Evolutionary conservation across 2,797 vertebrate species (phyloP), one percentile per base, ranked within the genome.

Genomic region (Momotus momota): DNA sequence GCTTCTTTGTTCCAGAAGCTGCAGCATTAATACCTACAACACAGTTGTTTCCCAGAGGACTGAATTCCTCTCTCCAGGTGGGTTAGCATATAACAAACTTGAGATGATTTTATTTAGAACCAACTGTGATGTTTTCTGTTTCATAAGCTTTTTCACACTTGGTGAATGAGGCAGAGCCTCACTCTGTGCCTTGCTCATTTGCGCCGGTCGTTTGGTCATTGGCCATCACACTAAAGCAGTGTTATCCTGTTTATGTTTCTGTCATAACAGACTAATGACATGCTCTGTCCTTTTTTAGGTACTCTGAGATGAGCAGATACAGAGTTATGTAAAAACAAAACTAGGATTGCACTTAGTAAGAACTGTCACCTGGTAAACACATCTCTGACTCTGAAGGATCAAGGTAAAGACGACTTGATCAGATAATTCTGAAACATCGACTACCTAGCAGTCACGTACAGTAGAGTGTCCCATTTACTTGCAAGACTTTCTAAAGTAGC

Each of bases 171-270:
- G 25, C 23, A 61, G 49, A 77, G 9, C 51, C 13, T 45, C 55
- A 27, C 25, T 77, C 25, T 35, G 0, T 78, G 51, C 23, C 21
- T 89, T 0, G 0, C 10, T 58, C 83, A 29, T 67, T 79, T 0
- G 0, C 60, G 0, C 71, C 75, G 22, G 20, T 77, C 2, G 2
- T 46, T 81, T 88, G 41, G 26, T 74, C 2, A 0, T 7, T 75
- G 58, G 54, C 46, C 26, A 18, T 40, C 17, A 21, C 45, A 25
- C 12, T 69, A 77, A 12, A 66, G 9, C 7, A 58, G 14, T 35
- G n/a, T 65, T 84, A 55, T 17, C 22, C 46, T 83, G 14, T 66
- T 86, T 70, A 35, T 85, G 13, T 46, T 86, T 62, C 54, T 72
- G 58, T 72, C 10, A 5, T 33, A 74, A 49, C 45, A 85, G 31